Conservation (phyloP, 2,113 vertebrate species). For the Sander lucioperca region DNA sequence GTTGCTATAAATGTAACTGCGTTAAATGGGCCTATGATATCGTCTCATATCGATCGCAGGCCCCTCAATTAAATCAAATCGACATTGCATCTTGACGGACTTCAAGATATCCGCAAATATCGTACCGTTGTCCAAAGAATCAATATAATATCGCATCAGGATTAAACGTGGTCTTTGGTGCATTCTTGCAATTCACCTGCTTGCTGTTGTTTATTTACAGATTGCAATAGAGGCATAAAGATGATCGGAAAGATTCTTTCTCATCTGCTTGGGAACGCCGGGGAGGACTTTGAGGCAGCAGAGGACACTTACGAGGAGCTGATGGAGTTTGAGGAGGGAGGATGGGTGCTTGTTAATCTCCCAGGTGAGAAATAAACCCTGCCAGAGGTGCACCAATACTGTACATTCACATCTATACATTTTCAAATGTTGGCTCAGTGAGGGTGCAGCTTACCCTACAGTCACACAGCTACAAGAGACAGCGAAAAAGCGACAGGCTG, state of each 20-base stretch:
- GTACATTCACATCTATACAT: background rate
- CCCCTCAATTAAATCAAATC: too few relatives aligned
- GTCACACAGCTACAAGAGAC: too few relatives aligned
- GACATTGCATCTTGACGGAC: too few relatives aligned
- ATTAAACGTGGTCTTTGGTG: background rate
- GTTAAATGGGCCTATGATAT: too few relatives aligned
- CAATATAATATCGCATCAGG: too few relatives aligned
- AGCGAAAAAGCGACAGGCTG: too few relatives aligned
- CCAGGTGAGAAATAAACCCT: conserved; percentile 69
- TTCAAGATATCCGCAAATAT: too few relatives aligned
- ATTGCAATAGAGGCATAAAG: background rate
- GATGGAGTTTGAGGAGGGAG: conserved; percentile 82
- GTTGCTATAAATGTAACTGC: too few relatives aligned
- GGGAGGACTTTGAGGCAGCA: conserved; percentile 33
- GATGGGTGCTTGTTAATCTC: conserved; percentile 81
- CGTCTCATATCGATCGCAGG: too few relatives aligned
- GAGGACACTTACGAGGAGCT: conserved; percentile 59
- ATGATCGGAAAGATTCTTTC: conserved; percentile 82
- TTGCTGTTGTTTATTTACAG: conserved; percentile 5
- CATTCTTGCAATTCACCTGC: background rate
- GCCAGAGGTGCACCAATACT: background rate
- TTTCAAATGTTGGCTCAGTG: background rate
- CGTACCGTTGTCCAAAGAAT: too few relatives aligned
- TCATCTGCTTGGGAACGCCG: conserved; percentile 73
- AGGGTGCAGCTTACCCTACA: background rate